These are phyloP conservation scores for Chionomys nivalis DNA, from an alignment of 2,113 vertebrate species.

Conservation along the genomic window DNA sequence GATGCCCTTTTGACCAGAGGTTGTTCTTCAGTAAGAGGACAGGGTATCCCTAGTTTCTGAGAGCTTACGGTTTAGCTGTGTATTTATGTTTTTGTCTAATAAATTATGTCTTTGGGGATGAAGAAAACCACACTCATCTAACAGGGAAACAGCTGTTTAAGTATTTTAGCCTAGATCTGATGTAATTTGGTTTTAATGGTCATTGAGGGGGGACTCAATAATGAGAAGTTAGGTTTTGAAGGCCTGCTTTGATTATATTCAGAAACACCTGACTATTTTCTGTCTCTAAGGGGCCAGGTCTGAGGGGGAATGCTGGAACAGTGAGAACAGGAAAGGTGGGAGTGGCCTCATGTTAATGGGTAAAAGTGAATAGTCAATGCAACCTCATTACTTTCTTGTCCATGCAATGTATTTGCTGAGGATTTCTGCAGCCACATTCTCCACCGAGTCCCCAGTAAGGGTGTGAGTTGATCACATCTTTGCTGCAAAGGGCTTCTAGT, in stretches of 20 bases:
- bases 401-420: background rate
- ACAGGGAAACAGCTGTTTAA: background rate
- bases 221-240: slow-evolving; percentile 3
- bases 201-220: background rate
- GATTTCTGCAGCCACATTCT: background rate
- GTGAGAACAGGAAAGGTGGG: background rate
- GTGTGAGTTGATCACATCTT: background rate
- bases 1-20: background rate
- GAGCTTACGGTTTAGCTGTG: slow-evolving; percentile 8
- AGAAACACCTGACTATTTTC: slow-evolving; percentile 15
- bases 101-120: background rate
- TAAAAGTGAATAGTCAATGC: background rate
- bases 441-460: background rate
- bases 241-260: slow-evolving; percentile 14
- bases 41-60: background rate
- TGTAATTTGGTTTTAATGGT: slow-evolving; percentile 36
- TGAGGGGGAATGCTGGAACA: background rate
- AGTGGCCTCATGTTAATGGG: background rate
- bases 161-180: slow-evolving; percentile 27
- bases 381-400: slow-evolving; percentile 7
- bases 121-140: background rate
- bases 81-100: slow-evolving; percentile 34
- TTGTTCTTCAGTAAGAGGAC: background rate
- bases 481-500: background rate
- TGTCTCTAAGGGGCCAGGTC: background rate